These are phyloP conservation scores for Dendrolimus kikuchii DNA, from an alignment of 1,140 invertebrate genomes.

Conservation along the genomic window DNA sequence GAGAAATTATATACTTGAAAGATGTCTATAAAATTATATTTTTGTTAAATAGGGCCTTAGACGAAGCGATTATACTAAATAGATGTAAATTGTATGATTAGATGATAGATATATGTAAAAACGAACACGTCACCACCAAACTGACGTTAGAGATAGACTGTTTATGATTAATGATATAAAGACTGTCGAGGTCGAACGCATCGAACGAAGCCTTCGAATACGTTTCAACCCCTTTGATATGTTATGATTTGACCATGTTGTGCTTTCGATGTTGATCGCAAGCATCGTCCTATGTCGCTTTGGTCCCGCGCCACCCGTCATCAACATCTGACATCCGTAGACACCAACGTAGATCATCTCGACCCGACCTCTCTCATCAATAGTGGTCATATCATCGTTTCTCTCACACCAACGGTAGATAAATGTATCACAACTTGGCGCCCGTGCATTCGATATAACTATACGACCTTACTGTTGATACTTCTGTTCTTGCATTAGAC, in stretches of 20 bases:
- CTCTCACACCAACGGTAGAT: constrained; percentile 63
- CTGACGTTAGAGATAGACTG: constrained; percentile 46
- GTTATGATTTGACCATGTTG: constrained; percentile 52
- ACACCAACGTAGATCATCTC: constrained; percentile 49
- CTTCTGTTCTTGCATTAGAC: constrained; percentile 32
- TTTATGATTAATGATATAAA: constrained; percentile 36
- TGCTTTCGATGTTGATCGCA: constrained; percentile 64
- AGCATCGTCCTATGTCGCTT: constrained; percentile 50
- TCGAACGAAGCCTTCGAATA: constrained; percentile 32
- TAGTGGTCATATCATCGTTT: constrained; percentile 61
- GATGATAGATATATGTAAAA: constrained; percentile 39
- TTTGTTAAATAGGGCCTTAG: constrained; percentile 64
- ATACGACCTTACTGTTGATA: constrained; percentile 31
- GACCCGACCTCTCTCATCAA: constrained; percentile 50
- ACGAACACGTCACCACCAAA: constrained; percentile 48
- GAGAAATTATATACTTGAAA: constrained; percentile 60
- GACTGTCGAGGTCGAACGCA: constrained; percentile 63
- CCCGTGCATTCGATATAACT: constrained; percentile 42
- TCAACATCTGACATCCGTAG: constrained; percentile 39
- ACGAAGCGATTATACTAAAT: constrained; percentile 42
- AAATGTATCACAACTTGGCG: constrained; percentile 71
- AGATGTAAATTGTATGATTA: constrained; percentile 55
- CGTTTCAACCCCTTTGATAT: constrained; percentile 25
- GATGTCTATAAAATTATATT: constrained; percentile 50
- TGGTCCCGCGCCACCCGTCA: constrained; percentile 53